Evolutionary conservation across 2,888 invertebrate species (phyloP).

Genomic region (Drosophila parthenogenetica): DNA sequence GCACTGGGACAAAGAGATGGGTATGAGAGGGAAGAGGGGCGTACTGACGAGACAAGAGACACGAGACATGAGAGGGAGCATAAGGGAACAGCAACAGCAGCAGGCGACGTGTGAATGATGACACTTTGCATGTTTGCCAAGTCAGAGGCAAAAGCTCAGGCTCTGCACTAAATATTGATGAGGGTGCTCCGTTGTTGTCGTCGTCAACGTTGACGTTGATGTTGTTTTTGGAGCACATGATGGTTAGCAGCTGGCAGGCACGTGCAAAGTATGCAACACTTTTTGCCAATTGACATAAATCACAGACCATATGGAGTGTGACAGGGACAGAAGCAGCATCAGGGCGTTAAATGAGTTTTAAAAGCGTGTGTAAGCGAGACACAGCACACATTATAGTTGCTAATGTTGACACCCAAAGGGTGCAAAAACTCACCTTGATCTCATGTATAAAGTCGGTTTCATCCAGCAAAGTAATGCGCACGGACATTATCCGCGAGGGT

Average conservation of each 20-base stretch:
- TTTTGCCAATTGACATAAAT: constrained; percentile 69
- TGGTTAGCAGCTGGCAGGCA: constrained; percentile 57
- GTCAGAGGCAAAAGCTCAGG: constrained; percentile 52
- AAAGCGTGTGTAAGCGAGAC: neutral
- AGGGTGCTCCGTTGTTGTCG: constrained; percentile 50
- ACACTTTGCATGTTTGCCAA: constrained; percentile 81
- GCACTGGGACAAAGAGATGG: constrained; percentile 19
- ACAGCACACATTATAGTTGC: constrained; percentile 36
- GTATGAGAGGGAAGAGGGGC: neutral
- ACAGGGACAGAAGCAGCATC: neutral
- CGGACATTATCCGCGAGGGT: constrained; percentile 85
- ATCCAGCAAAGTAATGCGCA: constrained; percentile 94
- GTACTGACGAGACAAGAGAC: neutral
- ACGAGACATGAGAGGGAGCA: constrained; percentile 13
- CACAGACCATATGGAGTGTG: constrained; percentile 34
- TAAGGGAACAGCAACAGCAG: constrained; percentile 24
- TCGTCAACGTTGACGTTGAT: too few species aligned
- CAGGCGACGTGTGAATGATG: constrained; percentile 80
- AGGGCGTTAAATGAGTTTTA: too few species aligned
- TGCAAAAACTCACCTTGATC: constrained; percentile 89
- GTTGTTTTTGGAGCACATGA: constrained; percentile 17
- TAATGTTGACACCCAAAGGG: constrained; percentile 53
- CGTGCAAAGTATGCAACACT: constrained; percentile 79
- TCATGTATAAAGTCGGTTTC: constrained; percentile 96
- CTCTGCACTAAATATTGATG: constrained; percentile 78